Percentiles rank a stretch among this genome's conserved stretches.
Conservation (phyloP, 2,888 invertebrate genomes). For the Tiliacea aurago region DNA sequence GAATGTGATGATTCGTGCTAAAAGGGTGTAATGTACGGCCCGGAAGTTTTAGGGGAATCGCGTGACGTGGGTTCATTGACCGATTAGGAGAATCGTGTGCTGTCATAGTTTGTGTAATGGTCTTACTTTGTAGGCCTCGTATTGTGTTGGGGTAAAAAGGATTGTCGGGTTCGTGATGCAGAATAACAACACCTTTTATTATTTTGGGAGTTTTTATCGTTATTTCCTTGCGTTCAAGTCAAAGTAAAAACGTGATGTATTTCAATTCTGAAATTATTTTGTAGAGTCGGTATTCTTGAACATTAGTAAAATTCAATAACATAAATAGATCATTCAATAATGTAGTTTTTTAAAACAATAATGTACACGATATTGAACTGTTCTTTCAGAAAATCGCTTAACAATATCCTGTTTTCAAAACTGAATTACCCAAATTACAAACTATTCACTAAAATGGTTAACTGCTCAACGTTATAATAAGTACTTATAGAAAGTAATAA, state of each 20-base stretch:
- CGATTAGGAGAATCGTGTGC: conserved; percentile 51
- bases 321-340: not conserved
- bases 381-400: too few species aligned
- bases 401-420: not conserved
- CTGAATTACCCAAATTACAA: not conserved
- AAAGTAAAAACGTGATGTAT: not conserved
- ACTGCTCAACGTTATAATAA: too few species aligned
- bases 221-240: not conserved
- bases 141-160: conserved; percentile 4
- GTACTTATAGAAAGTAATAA: not conserved
- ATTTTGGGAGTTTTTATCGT: not conserved
- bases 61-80: conserved; percentile 54
- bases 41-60: conserved; percentile 60
- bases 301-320: not conserved
- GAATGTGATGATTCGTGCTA: conserved; percentile 35
- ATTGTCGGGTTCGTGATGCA: conserved; percentile 27
- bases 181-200: conserved; percentile 11
- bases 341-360: not conserved
- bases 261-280: not conserved
- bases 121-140: conserved; percentile 30
- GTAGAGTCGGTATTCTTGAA: not conserved
- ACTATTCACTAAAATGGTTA: not conserved
- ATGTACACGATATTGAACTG: not conserved
- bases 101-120: conserved; percentile 58
- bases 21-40: conserved; percentile 49